Conservation (phyloP, 1,140 invertebrate genomes). For the Coptotermes formosanus region DNA sequence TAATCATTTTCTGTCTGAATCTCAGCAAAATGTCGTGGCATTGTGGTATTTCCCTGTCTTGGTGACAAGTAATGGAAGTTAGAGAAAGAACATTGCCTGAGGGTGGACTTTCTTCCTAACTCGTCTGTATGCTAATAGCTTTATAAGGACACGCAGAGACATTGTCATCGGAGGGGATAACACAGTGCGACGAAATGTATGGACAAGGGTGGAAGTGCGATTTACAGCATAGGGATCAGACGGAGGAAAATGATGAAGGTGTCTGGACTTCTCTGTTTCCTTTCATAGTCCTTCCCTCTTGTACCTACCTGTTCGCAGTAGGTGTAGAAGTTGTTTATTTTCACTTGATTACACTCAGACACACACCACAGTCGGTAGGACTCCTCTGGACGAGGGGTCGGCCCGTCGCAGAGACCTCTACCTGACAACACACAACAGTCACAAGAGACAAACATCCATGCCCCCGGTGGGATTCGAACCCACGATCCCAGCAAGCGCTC, state of each 20-base stretch:
- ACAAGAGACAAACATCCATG: too few species aligned
- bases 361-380: too few species aligned
- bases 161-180: background rate
- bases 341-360: too few species aligned
- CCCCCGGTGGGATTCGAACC: too few species aligned
- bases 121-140: conserved; percentile 1
- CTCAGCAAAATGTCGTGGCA: background rate
- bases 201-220: background rate
- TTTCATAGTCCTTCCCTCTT: too few species aligned
- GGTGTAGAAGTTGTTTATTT: too few species aligned
- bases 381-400: too few species aligned
- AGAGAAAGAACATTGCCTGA: background rate
- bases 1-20: background rate
- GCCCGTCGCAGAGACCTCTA: too few species aligned
- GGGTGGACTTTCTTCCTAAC: conserved; percentile 14
- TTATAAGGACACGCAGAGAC: background rate
- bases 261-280: too few species aligned
- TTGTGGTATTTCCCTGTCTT: background rate
- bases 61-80: background rate
- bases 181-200: background rate
- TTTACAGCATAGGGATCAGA: background rate
- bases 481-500: too few species aligned
- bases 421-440: too few species aligned
- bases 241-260: background rate
- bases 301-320: too few species aligned